Evolutionary conservation across 2,797 vertebrate species (phyloP).

Genomic region (Spheniscus humboldti): DNA sequence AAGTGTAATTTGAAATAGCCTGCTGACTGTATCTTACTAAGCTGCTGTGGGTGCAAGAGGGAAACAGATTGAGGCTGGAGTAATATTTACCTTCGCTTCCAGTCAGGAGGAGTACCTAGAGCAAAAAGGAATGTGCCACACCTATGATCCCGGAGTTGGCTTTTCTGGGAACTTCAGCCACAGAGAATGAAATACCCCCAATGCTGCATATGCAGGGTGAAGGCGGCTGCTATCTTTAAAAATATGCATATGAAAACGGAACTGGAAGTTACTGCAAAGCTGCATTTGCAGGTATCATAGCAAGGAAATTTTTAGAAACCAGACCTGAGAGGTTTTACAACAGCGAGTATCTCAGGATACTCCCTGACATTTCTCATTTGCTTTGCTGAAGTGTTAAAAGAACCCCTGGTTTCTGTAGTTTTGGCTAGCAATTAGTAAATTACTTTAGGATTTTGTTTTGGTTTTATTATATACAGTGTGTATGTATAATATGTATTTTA

Average conservation of each 20-base stretch:
- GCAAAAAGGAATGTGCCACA: conserved; percentile 50
- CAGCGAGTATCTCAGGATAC: not conserved
- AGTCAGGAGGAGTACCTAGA: conserved; percentile 16
- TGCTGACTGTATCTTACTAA: not conserved
- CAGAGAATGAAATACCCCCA: not conserved
- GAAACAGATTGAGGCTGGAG: not conserved
- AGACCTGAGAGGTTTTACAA: not conserved
- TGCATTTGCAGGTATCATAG: conserved; percentile 14
- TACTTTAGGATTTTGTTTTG: not conserved
- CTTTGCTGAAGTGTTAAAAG: not conserved
- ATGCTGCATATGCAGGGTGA: not conserved
- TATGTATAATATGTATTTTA: not conserved
- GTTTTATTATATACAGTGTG: not conserved
- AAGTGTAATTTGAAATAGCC: not conserved
- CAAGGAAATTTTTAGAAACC: not conserved
- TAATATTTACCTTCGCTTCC: conserved; percentile 42
- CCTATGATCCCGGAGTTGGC: not conserved
- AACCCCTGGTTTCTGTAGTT: not conserved
- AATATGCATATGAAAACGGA: not conserved
- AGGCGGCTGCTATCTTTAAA: not conserved
- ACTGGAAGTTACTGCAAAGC: not conserved
- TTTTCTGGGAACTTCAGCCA: not conserved
- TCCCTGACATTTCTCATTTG: not conserved
- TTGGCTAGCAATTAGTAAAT: not conserved
- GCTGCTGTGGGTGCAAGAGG: not conserved